phyloP scores from a whole-genome alignment of 2,797 vertebrate species.

The Acipenser ruthenus region DNA sequence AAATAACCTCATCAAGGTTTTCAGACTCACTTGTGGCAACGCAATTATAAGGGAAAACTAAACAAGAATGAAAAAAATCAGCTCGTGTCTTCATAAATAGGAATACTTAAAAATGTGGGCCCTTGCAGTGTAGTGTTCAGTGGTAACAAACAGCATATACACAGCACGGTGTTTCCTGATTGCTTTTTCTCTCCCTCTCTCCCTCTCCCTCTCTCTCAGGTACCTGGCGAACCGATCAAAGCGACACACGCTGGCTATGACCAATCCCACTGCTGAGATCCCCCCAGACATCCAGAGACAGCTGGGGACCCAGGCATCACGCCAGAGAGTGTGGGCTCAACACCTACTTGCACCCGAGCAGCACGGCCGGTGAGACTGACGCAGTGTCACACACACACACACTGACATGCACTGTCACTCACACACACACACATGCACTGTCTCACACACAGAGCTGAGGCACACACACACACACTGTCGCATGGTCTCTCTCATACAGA shows the following conservation, averaged over 20 bases:
- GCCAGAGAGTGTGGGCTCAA: slow-evolving; percentile 85
- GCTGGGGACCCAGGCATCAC: slow-evolving; percentile 79
- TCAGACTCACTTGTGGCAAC: too few species aligned
- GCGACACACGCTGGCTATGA: slow-evolving; percentile 95
- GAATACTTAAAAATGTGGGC: too few species aligned
- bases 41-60: too few species aligned
- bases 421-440: slow-evolving; percentile 10
- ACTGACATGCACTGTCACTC: background rate
- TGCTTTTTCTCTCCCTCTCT: slow-evolving; percentile 13
- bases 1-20: too few species aligned
- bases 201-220: slow-evolving; percentile 77
- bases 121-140: too few species aligned
- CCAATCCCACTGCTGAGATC: slow-evolving; percentile 86
- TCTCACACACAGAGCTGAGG: slow-evolving; percentile 3
- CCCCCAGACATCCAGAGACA: slow-evolving; percentile 84
- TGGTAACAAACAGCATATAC: too few species aligned
- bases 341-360: slow-evolving; percentile 63
- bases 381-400: background rate
- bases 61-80: too few species aligned
- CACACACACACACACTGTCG: background rate
- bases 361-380: slow-evolving; percentile 88
- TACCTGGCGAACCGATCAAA: slow-evolving; percentile 99
- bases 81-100: too few species aligned
- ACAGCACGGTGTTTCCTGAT: too few species aligned
- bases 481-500: too few species aligned